Percentiles rank a stretch among this genome's conserved stretches.
phyloP scores from a whole-genome alignment of 2,113 vertebrate species.

The Promerops cafer region DNA sequence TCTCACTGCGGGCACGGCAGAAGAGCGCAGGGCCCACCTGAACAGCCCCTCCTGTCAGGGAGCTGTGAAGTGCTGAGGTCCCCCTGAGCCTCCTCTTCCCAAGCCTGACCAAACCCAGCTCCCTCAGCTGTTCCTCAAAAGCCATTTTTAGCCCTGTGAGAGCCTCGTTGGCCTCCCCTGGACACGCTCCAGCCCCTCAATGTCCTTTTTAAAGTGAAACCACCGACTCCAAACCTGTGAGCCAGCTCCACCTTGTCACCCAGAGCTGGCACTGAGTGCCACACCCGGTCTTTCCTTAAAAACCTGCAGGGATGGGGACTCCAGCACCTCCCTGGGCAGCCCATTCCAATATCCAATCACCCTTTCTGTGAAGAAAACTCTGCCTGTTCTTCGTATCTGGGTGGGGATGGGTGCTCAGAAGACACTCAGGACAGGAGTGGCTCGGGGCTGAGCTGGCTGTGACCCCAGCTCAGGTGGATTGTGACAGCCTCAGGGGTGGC shows the following conservation, averaged over 20 bases:
- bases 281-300: not conserved
- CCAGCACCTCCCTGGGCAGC: not conserved
- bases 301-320: too few relatives aligned
- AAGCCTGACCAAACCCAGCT: not conserved
- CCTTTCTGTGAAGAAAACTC: not conserved
- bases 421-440: fast-evolving
- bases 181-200: not conserved
- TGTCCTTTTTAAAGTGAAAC: not conserved
- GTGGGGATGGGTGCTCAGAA: not conserved
- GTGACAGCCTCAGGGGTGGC: not conserved
- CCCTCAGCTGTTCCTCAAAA: not conserved
- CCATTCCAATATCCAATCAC: fast-evolving
- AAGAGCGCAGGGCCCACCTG: not conserved
- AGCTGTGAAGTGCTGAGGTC: not conserved
- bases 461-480: not conserved
- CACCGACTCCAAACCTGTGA: not conserved
- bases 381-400: not conserved
- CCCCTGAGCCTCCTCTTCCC: not conserved
- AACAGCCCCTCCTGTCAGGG: not conserved
- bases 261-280: not conserved
- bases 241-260: not conserved
- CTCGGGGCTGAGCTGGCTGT: not conserved
- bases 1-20: too few relatives aligned
- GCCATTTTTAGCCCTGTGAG: not conserved
- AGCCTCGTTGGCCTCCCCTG: not conserved